These are phyloP conservation scores for Aphaenogaster floridana DNA, from an alignment of 1,140 invertebrate species.

Conservation along the genomic window DNA sequence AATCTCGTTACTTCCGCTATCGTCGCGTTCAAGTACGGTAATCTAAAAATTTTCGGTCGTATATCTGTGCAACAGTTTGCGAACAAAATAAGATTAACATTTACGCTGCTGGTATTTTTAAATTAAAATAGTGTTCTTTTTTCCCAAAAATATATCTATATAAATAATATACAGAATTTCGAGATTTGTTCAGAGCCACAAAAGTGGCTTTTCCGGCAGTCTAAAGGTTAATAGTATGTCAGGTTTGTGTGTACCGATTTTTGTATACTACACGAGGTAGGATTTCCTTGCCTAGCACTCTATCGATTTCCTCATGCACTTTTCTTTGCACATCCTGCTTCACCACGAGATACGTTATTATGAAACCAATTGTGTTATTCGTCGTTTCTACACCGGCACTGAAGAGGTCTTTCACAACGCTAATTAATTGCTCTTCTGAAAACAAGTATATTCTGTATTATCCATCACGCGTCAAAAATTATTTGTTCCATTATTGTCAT, in stretches of 20 bases:
- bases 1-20: conserved; percentile 86
- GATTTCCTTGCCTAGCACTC: conserved; percentile 84
- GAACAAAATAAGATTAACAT: conserved; percentile 32
- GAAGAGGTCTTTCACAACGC: conserved; percentile 88
- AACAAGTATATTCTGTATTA: conserved; percentile 53
- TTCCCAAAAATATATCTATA: no score
- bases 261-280: conserved; percentile 85
- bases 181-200: no score
- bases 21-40: conserved; percentile 87
- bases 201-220: no score
- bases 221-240: not conserved
- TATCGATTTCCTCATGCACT: conserved; percentile 88
- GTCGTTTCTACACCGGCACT: conserved; percentile 89
- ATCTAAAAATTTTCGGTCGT: conserved; percentile 69
- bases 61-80: not conserved
- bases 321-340: conserved; percentile 88
- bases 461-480: not conserved
- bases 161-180: no score
- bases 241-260: conserved; percentile 77
- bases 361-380: conserved; percentile 88
- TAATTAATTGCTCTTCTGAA: conserved; percentile 87
- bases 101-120: no score
- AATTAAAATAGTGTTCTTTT: no score
- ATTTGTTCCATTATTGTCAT: not conserved
- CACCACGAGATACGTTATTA: conserved; percentile 88